Conservation (phyloP, 2,113 vertebrate species). For the Aplodontia rufa region DNA sequence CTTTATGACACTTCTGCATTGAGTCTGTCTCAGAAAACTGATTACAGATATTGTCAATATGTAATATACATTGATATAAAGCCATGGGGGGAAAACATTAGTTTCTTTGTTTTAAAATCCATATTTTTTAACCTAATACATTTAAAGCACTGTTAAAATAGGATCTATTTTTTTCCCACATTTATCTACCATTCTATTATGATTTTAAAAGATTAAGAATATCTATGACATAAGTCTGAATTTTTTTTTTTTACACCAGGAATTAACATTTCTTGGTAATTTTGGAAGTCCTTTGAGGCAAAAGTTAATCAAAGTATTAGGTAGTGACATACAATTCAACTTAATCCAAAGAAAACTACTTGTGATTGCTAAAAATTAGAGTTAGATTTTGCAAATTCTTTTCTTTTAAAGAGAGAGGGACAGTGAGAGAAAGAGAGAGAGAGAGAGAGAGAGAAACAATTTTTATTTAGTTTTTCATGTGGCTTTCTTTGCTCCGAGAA, state of each 20-base stretch:
- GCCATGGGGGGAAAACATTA: background rate
- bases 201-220: background rate
- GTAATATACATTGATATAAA: background rate
- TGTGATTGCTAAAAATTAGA: background rate
- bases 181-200: background rate
- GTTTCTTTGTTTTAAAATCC: background rate
- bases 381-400: background rate
- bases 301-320: background rate
- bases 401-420: too few species aligned
- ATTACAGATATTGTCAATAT: background rate
- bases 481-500: too few species aligned
- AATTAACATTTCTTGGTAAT: background rate
- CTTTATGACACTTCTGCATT: background rate
- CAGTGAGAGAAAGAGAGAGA: too few species aligned
- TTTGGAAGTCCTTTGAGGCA: slow-evolving; percentile 27
- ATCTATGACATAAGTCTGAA: background rate
- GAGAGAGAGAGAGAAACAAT: too few species aligned
- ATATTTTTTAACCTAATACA: background rate
- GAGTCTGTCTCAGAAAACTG: background rate
- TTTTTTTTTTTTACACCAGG: background rate
- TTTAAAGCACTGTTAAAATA: background rate
- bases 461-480: too few species aligned
- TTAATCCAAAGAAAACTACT: background rate
- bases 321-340: background rate
- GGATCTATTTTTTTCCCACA: background rate